Evolutionary conservation across 2,113 vertebrate species (phyloP), one percentile per base, ranked within the genome.

Genomic region (Chauna torquata): DNA sequence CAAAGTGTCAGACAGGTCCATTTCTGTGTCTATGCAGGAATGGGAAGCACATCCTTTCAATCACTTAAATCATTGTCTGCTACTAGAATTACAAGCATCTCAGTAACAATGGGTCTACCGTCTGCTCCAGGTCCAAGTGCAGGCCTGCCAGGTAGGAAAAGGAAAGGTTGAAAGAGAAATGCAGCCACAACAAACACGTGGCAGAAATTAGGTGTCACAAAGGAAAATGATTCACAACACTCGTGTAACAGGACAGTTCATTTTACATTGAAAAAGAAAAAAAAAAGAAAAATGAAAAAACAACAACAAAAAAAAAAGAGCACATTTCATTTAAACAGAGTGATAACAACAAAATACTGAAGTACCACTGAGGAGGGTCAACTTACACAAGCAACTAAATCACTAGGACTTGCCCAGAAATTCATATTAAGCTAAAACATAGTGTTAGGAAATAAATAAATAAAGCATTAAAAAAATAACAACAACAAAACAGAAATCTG

Each of bases 1-100:
- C 18, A 50, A 38, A 61, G 32, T 0, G 2, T 15, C 66, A 86
- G 72, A 62, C 3, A 36, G 1, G 1, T 38, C 68, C 32, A 11
- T 23, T 16, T 65, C 23, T 59, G 42, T 7, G 28, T 34, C 65
- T 61, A 2, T 7, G 10, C 38, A 42, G 25, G 54, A 78, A 47
- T 19, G 23, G 65, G 62, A 75, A 61, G 34, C 19, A 23, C 22
- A 38, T 4, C 1, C 44, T 57, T 83, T 16, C 34, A 71, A 30
- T 40, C 30, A 34, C 1, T 0, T 50, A 70, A 64, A 55, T 27
- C 52, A 54, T 24, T 0, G 0, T 5, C 49, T 81, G 32, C 36
- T 44, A 4, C 4, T 12, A 57, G 36, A 42, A 8, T 1, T 2
- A 69, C 54, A 49, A 86, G 42, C 38, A n/a, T 42, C 47, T 5